Evolutionary conservation across 1,140 invertebrate genomes (phyloP).

Genomic region (Laupala kohalensis): DNA sequence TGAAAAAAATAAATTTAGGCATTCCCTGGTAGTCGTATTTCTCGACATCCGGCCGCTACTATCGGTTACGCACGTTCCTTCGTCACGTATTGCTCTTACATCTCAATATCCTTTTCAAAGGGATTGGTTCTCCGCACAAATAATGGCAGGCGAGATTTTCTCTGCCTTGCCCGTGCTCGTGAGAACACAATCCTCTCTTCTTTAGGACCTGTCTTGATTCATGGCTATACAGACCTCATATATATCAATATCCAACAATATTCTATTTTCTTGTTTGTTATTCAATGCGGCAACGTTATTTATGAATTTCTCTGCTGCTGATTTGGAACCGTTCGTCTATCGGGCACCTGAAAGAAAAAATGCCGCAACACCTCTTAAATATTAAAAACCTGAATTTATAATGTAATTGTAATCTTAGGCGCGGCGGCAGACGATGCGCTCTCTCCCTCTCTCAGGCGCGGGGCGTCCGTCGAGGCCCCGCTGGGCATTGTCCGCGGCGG

Average conservation of each 20-base stretch:
- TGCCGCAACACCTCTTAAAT: neutral
- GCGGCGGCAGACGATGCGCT: neutral
- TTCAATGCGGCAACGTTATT: neutral
- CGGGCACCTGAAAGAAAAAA: neutral
- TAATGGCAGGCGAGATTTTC: too few species aligned
- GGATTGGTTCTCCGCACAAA: too few species aligned
- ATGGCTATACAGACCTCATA: too few species aligned
- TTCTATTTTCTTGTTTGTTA: neutral
- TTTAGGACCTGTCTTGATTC: too few species aligned
- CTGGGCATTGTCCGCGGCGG: neutral
- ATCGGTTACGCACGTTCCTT: too few species aligned
- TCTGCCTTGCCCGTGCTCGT: too few species aligned
- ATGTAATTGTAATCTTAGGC: neutral
- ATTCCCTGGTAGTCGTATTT: too few species aligned
- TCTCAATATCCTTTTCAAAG: too few species aligned
- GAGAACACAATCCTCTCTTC: too few species aligned
- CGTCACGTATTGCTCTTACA: too few species aligned
- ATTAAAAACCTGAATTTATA: neutral
- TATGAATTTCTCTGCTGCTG: neutral
- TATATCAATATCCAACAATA: neutral
- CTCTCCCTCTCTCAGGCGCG: neutral
- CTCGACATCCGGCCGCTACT: too few species aligned
- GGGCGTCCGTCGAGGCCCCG: neutral
- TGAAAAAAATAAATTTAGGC: too few species aligned
- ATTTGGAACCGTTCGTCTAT: neutral